These are phyloP conservation scores for Pogona vitticeps DNA, from an alignment of 2,113 vertebrate species.

Conservation along the genomic window DNA sequence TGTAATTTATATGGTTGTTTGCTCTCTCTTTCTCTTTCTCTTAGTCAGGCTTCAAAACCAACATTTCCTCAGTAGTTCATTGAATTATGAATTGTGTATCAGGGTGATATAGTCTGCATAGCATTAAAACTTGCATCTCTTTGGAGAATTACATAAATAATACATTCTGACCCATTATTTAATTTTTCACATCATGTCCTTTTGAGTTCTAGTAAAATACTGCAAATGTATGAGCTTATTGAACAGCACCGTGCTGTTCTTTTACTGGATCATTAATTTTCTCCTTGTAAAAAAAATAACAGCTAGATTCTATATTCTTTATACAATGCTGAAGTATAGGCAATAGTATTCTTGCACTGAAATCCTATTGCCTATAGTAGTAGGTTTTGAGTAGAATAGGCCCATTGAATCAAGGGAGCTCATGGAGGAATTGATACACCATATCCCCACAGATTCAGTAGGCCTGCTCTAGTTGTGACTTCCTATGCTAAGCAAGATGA, in stretches of 20 bases:
- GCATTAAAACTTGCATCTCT: not conserved
- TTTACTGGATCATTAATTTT: constrained; percentile 3
- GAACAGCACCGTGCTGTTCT: not conserved
- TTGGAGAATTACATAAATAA: constrained; percentile 11
- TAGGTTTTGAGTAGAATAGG: too few relatives aligned
- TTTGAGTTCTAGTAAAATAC: constrained; percentile 5
- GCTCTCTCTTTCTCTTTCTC: too few relatives aligned
- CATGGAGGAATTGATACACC: too few relatives aligned
- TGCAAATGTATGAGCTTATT: not conserved
- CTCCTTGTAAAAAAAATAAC: not conserved
- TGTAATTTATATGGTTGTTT: not conserved
- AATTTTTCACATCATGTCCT: not conserved
- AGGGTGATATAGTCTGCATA: not conserved
- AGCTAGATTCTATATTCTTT: not conserved
- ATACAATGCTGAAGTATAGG: not conserved
- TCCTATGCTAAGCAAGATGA: too few relatives aligned
- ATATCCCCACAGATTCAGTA: too few relatives aligned
- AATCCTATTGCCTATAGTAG: too few relatives aligned
- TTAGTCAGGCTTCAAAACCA: constrained; percentile 22
- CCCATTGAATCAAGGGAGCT: too few relatives aligned
- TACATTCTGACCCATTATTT: not conserved
- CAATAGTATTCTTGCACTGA: not conserved
- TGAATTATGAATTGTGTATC: not conserved
- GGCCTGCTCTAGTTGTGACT: too few relatives aligned
- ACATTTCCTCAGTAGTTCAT: not conserved